A percentile compares a stretch with the other conserved stretches of the same genome.
phyloP scores from a whole-genome alignment of 2,113 vertebrate genomes.

The Podilymbus podiceps region DNA sequence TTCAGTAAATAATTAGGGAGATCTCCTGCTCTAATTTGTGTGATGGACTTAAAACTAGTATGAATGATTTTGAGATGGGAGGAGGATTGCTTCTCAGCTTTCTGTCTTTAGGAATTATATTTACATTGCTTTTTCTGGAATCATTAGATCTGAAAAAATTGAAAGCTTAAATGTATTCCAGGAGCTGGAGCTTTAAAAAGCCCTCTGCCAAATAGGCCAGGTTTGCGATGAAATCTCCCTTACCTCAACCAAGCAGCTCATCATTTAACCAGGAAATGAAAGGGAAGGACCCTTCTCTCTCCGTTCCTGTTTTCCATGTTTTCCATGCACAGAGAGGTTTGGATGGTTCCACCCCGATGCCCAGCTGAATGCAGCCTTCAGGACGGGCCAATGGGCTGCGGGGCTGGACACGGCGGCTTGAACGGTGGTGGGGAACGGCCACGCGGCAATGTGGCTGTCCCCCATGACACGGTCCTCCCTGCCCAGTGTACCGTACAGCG shows the following conservation, averaged over 20 bases:
- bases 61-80: background rate
- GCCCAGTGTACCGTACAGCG: rapidly evolving
- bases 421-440: background rate
- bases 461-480: background rate
- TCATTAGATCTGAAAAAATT: background rate
- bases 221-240: background rate
- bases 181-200: background rate
- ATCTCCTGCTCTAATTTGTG: background rate
- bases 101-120: background rate
- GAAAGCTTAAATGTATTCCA: background rate
- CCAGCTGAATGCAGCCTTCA: background rate
- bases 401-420: background rate
- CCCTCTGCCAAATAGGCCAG: background rate
- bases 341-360: background rate
- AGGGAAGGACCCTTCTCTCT: background rate
- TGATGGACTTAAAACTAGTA: background rate
- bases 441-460: background rate
- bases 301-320: background rate
- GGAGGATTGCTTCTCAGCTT: background rate
- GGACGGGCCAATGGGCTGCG: background rate
- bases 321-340: background rate
- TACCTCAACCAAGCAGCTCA: background rate
- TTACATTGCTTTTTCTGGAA: background rate
- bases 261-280: background rate
- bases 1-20: background rate